Percentiles rank a stretch among this genome's conserved stretches.
These are phyloP conservation scores for Acrobasis consociella DNA, from an alignment of 2,888 invertebrate genomes.

Conservation along the genomic window DNA sequence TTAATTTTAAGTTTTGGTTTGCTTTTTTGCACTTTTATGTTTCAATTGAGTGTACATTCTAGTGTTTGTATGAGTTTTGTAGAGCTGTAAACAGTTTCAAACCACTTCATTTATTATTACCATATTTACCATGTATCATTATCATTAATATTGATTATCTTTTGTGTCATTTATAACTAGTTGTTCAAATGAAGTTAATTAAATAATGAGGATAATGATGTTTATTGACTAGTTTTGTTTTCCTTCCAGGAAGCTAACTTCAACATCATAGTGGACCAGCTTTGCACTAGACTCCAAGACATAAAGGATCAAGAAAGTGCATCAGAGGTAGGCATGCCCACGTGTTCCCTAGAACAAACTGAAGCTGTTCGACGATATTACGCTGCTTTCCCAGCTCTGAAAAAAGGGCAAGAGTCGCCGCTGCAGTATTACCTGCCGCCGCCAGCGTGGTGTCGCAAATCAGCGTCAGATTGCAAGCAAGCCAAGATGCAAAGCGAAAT, in stretches of 20 bases:
- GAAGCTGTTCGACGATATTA: constrained; percentile 90
- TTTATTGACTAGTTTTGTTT: constrained; percentile 6
- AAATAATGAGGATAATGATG: background rate
- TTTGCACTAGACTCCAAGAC: constrained; percentile 90
- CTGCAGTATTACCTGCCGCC: constrained; percentile 73
- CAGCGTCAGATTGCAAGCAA: constrained; percentile 46
- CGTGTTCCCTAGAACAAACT: constrained; percentile 76
- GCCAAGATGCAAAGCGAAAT: constrained; percentile 73
- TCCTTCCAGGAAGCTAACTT: constrained; percentile 88
- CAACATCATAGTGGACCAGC: constrained; percentile 91
- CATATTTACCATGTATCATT: background rate
- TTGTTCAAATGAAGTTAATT: background rate
- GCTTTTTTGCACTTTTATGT: background rate
- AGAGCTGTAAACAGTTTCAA: no score
- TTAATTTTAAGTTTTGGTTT: background rate
- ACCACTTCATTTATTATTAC: background rate
- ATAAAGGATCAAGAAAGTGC: constrained; percentile 77
- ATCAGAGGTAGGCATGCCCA: constrained; percentile 78
- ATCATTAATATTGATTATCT: background rate
- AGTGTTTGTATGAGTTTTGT: background rate
- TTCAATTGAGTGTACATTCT: background rate
- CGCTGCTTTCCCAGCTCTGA: constrained; percentile 89
- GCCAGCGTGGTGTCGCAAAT: constrained; percentile 72
- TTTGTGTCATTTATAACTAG: background rate
- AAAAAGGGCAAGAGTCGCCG: constrained; percentile 74